Conservation (phyloP, 2,888 invertebrate species). For the Agrypnus murinus region DNA sequence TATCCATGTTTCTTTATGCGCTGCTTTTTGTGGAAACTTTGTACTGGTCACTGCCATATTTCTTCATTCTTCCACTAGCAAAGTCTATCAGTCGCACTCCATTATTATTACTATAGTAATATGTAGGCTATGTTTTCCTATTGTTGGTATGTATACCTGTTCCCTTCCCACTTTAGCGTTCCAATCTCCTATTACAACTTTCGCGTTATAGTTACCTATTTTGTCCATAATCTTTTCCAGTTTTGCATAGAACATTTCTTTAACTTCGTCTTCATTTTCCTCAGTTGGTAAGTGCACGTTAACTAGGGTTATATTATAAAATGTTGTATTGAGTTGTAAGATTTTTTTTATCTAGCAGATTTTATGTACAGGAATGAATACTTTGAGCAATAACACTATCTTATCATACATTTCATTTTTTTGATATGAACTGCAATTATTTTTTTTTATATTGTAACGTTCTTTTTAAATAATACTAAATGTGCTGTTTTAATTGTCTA, state of each 20-base stretch:
- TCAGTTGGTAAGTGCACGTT: not conserved
- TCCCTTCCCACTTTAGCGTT: not conserved
- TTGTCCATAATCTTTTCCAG: constrained; percentile 4
- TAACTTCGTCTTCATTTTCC: not conserved
- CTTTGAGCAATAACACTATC: no score
- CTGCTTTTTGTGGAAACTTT: not conserved
- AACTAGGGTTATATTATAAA: not conserved
- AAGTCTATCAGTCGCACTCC: constrained; percentile 12
- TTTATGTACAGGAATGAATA: no score
- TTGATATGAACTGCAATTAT: no score
- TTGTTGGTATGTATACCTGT: constrained; percentile 2
- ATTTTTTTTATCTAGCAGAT: no score
- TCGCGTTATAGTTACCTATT: not conserved
- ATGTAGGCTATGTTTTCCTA: constrained; percentile 6
- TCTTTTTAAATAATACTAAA: no score
- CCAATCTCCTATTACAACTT: not conserved
- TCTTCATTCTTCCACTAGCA: constrained; percentile 5
- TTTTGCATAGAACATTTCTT: constrained; percentile 10
- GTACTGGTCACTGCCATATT: constrained; percentile 1
- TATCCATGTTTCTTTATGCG: constrained; percentile 16
- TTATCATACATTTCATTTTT: no score
- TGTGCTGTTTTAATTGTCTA: no score
- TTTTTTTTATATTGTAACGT: no score
- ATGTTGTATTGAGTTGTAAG: no score
- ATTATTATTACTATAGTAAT: constrained; percentile 3